Conservation (phyloP, 2,888 invertebrate species). For the Pyralis farinalis region DNA sequence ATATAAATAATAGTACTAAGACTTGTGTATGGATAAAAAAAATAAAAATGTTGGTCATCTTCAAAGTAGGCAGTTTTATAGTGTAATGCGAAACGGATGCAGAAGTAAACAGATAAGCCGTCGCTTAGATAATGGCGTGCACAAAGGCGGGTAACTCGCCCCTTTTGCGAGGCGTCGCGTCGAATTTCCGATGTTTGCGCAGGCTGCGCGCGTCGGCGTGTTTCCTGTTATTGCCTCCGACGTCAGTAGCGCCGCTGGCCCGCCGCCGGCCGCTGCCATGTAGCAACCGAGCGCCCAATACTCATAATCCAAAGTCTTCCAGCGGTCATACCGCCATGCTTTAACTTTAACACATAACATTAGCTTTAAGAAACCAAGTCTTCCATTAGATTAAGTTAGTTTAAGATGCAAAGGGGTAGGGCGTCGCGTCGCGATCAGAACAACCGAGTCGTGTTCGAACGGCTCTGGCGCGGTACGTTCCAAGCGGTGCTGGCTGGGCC, state of each 20-base stretch:
- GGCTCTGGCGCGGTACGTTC: constrained; percentile 86
- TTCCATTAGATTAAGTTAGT: constrained; percentile 72
- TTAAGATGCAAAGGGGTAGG: constrained; percentile 72
- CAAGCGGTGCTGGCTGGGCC: constrained; percentile 67
- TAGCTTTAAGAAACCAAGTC: constrained; percentile 74
- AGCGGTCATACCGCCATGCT: constrained; percentile 54
- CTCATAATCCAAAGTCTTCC: constrained; percentile 59
- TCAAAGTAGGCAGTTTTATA: too few relatives aligned
- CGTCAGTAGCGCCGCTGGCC: constrained; percentile 72
- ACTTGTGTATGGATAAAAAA: too few relatives aligned
- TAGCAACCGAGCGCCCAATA: constrained; percentile 43
- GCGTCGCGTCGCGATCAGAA: constrained; percentile 73
- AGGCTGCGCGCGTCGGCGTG: constrained; percentile 60
- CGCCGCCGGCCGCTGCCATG: constrained; percentile 70
- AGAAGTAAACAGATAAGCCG: too few relatives aligned
- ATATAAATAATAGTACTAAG: too few relatives aligned
- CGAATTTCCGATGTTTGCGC: constrained; percentile 70
- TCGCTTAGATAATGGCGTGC: constrained; percentile 1
- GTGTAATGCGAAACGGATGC: too few relatives aligned
- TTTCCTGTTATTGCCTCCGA: constrained; percentile 34
- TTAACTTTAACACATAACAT: constrained; percentile 30
- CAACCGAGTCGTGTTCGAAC: constrained; percentile 85
- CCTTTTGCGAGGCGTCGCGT: constrained; percentile 40
- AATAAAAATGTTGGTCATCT: too few relatives aligned
- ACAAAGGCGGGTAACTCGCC: constrained; percentile 31